Percentiles rank a stretch among this genome's conserved stretches.
These are phyloP conservation scores for Lithosia quadra DNA, from an alignment of 2,888 invertebrate genomes.

Conservation along the genomic window DNA sequence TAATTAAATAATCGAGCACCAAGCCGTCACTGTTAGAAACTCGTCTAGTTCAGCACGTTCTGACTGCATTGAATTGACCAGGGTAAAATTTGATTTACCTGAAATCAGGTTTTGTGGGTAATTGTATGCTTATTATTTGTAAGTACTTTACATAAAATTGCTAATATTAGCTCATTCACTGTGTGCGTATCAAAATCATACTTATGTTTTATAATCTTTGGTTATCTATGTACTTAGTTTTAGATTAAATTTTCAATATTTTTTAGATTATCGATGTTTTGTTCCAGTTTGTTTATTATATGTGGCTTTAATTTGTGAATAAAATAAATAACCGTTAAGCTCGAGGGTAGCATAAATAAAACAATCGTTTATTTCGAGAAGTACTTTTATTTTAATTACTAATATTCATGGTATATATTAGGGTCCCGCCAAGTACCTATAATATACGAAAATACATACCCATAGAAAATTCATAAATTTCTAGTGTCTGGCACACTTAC, in stretches of 20 bases:
- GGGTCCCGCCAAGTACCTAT: conserved; percentile 72
- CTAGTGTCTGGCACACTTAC: conserved; percentile 62
- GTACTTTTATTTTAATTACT: conserved; percentile 53
- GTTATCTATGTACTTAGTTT: conserved; percentile 60
- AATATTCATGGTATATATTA: conserved; percentile 56
- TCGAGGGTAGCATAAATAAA: conserved; percentile 63
- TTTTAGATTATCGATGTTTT: conserved; percentile 65
- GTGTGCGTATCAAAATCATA: conserved; percentile 45
- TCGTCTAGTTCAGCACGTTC: neutral
- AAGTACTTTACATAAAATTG: conserved; percentile 26
- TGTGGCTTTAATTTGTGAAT: conserved; percentile 47
- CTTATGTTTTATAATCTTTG: conserved; percentile 44
- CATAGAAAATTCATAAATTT: conserved; percentile 48
- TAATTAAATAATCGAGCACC: neutral
- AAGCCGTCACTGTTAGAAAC: neutral
- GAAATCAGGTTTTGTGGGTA: conserved; percentile 17
- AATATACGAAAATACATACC: conserved; percentile 50
- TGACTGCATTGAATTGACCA: conserved; percentile 2
- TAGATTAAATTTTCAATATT: conserved; percentile 67
- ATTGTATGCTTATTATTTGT: conserved; percentile 34
- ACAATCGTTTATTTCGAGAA: conserved; percentile 51
- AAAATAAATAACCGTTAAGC: conserved; percentile 33
- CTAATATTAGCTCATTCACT: conserved; percentile 11
- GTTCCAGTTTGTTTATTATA: conserved; percentile 53
- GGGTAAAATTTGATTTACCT: neutral